These are phyloP conservation scores for Drosophila stalkeri DNA, from an alignment of 2,888 invertebrate genomes.

Conservation along the genomic window DNA sequence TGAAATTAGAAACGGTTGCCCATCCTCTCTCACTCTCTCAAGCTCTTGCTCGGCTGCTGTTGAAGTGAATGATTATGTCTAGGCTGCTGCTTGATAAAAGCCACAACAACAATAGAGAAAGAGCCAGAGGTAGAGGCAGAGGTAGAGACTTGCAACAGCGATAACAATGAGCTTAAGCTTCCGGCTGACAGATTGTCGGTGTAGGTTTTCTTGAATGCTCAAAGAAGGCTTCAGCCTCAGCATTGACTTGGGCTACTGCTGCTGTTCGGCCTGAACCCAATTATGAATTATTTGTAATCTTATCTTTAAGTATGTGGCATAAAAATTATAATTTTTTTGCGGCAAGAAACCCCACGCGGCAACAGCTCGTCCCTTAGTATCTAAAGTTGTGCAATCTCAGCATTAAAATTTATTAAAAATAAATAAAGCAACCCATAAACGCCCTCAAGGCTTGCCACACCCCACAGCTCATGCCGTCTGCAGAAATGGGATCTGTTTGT, in stretches of 20 bases:
- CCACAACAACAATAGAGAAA: conserved; percentile 19
- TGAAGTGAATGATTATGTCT: conserved; percentile 59
- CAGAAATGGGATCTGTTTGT: conserved; percentile 42
- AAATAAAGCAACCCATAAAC: conserved; percentile 56
- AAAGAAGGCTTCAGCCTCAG: conserved; percentile 13
- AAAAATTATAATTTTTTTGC: conserved; percentile 73
- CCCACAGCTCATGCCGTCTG: background rate
- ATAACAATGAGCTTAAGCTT: conserved; percentile 47
- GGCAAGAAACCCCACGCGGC: conserved; percentile 69
- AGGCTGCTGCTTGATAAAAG: conserved; percentile 36
- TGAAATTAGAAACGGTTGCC: conserved; percentile 8
- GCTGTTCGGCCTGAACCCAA: conserved; percentile 54
- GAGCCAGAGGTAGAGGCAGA: too few species aligned
- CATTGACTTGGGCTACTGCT: conserved; percentile 25
- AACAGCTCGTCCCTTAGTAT: conserved; percentile 21
- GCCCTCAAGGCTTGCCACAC: conserved; percentile 7
- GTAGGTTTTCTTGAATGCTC: conserved; percentile 28
- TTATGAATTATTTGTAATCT: conserved; percentile 72
- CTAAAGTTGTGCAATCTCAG: conserved; percentile 70
- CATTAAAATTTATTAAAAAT: conserved; percentile 78
- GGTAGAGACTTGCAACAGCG: conserved; percentile 13
- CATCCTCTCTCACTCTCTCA: background rate
- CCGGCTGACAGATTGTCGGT: conserved; percentile 44
- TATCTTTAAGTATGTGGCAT: conserved; percentile 76
- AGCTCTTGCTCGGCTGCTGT: conserved; percentile 20